A percentile compares a stretch with the other conserved stretches of the same genome.
Conservation (phyloP, 2,797 vertebrate genomes). For the Pogonophryne albipinna region DNA sequence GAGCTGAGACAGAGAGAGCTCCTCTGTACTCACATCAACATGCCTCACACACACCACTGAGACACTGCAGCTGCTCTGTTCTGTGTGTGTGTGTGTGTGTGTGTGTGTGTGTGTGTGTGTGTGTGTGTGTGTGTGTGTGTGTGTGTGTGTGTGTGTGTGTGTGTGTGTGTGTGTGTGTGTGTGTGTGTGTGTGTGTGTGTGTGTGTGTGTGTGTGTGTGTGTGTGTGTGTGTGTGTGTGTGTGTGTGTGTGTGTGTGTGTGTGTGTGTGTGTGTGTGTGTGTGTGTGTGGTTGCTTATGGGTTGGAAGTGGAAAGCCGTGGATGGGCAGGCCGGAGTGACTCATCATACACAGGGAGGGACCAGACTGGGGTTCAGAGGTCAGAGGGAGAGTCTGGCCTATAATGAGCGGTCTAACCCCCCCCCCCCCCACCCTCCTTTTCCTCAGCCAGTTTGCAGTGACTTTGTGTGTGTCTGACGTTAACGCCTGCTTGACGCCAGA, state of each 20-base stretch:
- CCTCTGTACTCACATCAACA: constrained; percentile 73
- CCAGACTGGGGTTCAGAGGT: constrained; percentile 56
- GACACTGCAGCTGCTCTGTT: constrained; percentile 74
- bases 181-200: constrained; percentile 26
- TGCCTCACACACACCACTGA: constrained; percentile 68
- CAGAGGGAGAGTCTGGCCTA: constrained; percentile 38
- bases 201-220: constrained; percentile 22
- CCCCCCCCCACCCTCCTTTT: background rate
- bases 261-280: constrained; percentile 7
- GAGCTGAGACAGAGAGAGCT: constrained; percentile 59
- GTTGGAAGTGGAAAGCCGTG: constrained; percentile 28
- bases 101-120: constrained; percentile 33
- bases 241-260: constrained; percentile 29
- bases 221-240: constrained; percentile 33
- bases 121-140: constrained; percentile 29
- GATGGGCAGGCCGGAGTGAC: constrained; percentile 42
- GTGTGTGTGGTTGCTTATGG: constrained; percentile 20
- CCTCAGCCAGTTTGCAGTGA: background rate
- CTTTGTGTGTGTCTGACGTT: background rate
- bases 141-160: constrained; percentile 7
- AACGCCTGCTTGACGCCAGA: constrained; percentile 1
- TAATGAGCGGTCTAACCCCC: constrained; percentile 22
- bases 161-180: constrained; percentile 18
- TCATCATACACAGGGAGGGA: constrained; percentile 53
- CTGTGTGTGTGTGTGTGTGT: constrained; percentile 22